phyloP scores from a whole-genome alignment of 2,888 invertebrate genomes.

The Brenthis ino region DNA sequence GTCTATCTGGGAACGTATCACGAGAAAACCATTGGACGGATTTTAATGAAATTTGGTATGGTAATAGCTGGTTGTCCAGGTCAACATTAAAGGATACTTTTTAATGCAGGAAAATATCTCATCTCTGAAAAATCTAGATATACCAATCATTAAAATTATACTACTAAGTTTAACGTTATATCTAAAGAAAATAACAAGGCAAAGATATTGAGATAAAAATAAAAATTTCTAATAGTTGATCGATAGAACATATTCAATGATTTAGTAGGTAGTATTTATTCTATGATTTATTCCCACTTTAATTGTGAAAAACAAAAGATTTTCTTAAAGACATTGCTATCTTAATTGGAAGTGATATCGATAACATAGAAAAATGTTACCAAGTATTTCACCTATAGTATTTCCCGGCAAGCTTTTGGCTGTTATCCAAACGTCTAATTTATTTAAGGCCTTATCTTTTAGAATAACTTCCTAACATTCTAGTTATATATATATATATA shows the following conservation, averaged over 20 bases:
- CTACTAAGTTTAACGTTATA: no score
- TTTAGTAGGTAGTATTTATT: background rate
- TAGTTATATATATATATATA: no score
- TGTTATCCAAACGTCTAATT: background rate
- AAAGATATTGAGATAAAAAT: constrained; percentile 7
- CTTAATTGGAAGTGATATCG: constrained; percentile 19
- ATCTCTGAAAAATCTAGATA: no score
- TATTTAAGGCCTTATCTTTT: background rate
- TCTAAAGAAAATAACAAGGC: no score
- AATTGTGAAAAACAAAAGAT: background rate
- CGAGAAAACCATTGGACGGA: no score
- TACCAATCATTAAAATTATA: no score
- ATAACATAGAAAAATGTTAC: constrained; percentile 7
- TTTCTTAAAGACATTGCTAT: background rate
- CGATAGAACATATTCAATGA: background rate
- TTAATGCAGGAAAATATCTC: no score
- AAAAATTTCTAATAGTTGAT: constrained; percentile 12
- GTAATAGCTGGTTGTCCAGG: no score
- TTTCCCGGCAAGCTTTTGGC: constrained; percentile 11
- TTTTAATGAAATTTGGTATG: no score
- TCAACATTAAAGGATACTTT: no score
- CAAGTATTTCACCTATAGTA: background rate
- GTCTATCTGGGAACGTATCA: no score
- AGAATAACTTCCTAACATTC: no score
- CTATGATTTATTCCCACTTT: background rate